Evolutionary conservation across 2,113 vertebrate species (phyloP).

Genomic region (Urocitellus parryii): DNA sequence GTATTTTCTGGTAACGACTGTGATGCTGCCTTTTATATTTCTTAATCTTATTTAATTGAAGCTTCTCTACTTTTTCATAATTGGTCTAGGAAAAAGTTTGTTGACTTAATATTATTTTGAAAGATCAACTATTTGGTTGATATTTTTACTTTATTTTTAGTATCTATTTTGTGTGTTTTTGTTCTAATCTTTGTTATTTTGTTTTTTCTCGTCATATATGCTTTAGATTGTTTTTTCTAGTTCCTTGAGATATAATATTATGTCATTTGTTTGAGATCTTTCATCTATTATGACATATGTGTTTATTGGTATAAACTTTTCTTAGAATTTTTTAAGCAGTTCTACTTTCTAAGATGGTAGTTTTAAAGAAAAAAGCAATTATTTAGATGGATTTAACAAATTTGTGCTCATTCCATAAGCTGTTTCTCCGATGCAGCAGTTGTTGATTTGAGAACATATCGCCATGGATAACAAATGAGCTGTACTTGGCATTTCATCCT

Average conservation of each 20-base stretch:
- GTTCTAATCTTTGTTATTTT: neutral
- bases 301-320: neutral
- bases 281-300: neutral
- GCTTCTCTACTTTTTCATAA: neutral
- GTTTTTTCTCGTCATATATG: neutral
- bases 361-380: neutral
- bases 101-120: neutral
- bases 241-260: neutral
- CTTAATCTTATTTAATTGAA: neutral
- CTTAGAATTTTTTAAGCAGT: neutral
- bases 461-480: neutral
- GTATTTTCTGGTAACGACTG: neutral
- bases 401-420: fast-evolving
- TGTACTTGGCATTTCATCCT: neutral
- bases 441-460: neutral
- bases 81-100: neutral
- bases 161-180: neutral
- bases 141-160: neutral
- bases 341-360: neutral
- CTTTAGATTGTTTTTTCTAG: neutral
- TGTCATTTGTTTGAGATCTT: neutral
- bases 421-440: neutral
- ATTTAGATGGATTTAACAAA: neutral
- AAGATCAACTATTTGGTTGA: neutral
- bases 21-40: neutral